Evolutionary conservation across 2,113 vertebrate genomes (phyloP), one percentile per base, ranked within the genome.

Genomic region (Leptobrachium leishanense): DNA sequence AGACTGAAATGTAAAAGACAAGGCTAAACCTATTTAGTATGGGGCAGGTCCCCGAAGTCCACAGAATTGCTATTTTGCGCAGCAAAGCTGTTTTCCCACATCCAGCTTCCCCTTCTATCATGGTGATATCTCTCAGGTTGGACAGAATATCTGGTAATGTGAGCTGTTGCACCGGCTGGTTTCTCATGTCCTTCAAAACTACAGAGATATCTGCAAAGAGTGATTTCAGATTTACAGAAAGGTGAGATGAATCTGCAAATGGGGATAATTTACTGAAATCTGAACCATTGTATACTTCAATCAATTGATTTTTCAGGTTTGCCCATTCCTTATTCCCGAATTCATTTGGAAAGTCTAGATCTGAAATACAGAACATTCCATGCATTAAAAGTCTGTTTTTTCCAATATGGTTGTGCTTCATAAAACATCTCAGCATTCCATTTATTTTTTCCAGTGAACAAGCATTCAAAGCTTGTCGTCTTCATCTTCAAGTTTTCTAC

Each of bases 81-180:
- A 90, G 82, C 13, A 88, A 59, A 20, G 84, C 63, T 0, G 81
- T 77, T 83, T 87, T 89, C 39, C 86, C 84, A 43, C 83, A 84
- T 12, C 87, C 85, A 3, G 77, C 75, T 79, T 89, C 85, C 2
- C 88, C 88, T 75, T 89, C 82, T 72, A 87, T 77, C 31, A 86
- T 82, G 70, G 77, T 74, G 74, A 85, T 82, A 4, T 84, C 83
- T 42, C 77, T 66, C 46, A 89, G 46, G 57, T 59, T 75, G 1
- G 4, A 70, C 43, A 87, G 69, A 66, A 87, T 40, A 42, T 85
- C 80, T 0, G 83, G 78, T 11, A 88, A 31, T 4, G 72, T 20
- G 15, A 79, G 6, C 13, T 79, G 76, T 59, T 77, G 74, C 70
- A 84, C 31, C 10, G 75, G 78, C 6, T 78, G 77, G 62, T 64